These are phyloP conservation scores for Lytechinus pictus DNA, from an alignment of 35 echinoderm and acorn worm genomes.

Conservation along the genomic window DNA sequence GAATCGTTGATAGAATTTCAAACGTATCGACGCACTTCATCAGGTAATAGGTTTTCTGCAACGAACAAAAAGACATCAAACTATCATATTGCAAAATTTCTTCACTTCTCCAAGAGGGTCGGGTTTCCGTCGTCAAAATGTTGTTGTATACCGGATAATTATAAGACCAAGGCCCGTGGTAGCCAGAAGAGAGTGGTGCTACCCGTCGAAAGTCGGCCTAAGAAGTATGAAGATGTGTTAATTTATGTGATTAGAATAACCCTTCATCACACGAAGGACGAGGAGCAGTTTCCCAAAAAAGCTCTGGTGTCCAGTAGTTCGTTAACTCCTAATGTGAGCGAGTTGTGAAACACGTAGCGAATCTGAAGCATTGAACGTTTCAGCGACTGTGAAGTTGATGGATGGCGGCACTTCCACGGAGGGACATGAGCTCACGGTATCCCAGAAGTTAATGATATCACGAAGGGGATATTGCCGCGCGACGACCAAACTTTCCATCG, in stretches of 20 bases:
- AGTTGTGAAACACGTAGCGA: neutral
- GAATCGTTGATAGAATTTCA: neutral
- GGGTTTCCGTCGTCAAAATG: neutral
- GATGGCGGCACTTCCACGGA: neutral
- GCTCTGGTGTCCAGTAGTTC: neutral
- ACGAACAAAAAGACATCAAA: neutral
- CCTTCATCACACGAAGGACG: neutral
- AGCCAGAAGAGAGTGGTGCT: neutral
- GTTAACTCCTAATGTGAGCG: neutral
- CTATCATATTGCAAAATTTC: neutral
- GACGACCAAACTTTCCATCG: neutral
- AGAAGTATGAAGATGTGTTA: neutral
- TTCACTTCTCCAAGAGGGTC: neutral
- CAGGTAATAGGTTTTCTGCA: neutral
- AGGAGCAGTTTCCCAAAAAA: neutral
- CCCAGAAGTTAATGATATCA: neutral
- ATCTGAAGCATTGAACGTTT: neutral
- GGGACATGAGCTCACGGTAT: neutral
- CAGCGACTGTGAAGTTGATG: neutral
- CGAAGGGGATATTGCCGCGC: neutral
- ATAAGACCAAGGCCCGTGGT: neutral
- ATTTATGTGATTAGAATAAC: neutral
- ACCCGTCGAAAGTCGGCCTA: neutral
- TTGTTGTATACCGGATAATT: neutral
- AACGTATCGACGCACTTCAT: neutral